Evolutionary conservation across 2,113 vertebrate genomes (phyloP).

Genomic region (Tichodroma muraria): DNA sequence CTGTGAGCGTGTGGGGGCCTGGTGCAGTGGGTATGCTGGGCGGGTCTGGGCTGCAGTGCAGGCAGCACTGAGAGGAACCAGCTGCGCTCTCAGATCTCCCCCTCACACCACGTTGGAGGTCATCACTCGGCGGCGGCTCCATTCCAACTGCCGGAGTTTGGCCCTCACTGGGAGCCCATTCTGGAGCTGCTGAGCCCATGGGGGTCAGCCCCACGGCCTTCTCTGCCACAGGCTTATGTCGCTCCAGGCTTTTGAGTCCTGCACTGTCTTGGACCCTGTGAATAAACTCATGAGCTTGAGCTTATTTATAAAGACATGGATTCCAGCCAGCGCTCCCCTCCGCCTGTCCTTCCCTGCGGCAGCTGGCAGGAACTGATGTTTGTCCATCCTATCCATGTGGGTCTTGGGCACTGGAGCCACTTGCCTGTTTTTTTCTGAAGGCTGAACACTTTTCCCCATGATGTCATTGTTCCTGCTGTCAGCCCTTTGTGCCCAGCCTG

Average conservation of each 20-base stretch:
- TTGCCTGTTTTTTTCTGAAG: not conserved
- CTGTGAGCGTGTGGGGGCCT: conserved; percentile 49
- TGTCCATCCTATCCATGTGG: not conserved
- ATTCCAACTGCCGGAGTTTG: not conserved
- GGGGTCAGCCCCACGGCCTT: not conserved
- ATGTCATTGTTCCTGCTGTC: not conserved
- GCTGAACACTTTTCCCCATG: not conserved
- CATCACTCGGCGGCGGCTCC: fast-evolving
- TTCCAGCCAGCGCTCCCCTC: not conserved
- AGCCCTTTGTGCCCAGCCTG: not conserved
- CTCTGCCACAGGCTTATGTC: not conserved
- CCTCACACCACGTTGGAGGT: not conserved
- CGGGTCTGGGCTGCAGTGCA: not conserved
- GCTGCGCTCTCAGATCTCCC: not conserved
- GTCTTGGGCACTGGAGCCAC: not conserved
- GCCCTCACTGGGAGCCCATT: not conserved
- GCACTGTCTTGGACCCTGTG: not conserved
- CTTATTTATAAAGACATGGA: not conserved
- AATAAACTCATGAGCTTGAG: conserved; percentile 26
- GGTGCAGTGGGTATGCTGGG: not conserved
- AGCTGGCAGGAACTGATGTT: not conserved
- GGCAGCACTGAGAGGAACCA: not conserved
- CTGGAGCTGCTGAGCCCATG: not conserved
- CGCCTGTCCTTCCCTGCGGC: not conserved
- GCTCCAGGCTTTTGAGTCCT: not conserved